Conservation (phyloP, 2,113 vertebrate species). For the Phalacrocorax brasilianus region DNA sequence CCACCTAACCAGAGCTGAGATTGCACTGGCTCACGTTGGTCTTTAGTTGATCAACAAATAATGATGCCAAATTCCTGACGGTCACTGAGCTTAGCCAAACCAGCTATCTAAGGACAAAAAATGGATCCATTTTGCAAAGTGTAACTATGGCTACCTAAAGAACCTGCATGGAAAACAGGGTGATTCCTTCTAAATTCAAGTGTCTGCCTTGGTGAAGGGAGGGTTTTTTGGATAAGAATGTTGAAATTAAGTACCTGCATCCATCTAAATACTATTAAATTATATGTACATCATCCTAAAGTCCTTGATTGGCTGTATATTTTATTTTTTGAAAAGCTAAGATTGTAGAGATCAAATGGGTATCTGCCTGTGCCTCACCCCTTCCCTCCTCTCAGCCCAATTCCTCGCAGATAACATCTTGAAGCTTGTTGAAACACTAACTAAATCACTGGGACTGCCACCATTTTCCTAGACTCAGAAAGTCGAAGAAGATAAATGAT, state of each 20-base stretch:
- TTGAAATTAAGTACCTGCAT: not conserved
- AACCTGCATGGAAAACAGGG: not conserved
- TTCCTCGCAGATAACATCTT: not conserved
- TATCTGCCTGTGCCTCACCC: not conserved
- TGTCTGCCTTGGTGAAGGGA: not conserved
- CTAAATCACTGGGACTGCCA: not conserved
- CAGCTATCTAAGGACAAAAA: not conserved
- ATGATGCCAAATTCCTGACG: not conserved
- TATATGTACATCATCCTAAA: not conserved
- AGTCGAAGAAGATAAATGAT: constrained; percentile 37
- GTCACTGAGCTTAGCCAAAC: not conserved
- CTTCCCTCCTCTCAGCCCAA: not conserved
- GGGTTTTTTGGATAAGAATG: not conserved
- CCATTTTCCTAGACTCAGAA: not conserved
- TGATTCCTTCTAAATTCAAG: not conserved
- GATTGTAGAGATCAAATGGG: not conserved
- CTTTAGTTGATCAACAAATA: not conserved
- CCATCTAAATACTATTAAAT: not conserved
- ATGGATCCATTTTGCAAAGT: not conserved
- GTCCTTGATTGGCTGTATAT: not conserved
- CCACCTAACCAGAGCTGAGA: not conserved
- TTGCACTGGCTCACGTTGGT: not conserved
- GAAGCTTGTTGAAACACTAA: not conserved
- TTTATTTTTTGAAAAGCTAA: not conserved
- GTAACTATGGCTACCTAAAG: not conserved